Percentiles rank a stretch among this genome's conserved stretches.
Conservation (phyloP, 2,797 vertebrate genomes). For the Mus spretus region DNA sequence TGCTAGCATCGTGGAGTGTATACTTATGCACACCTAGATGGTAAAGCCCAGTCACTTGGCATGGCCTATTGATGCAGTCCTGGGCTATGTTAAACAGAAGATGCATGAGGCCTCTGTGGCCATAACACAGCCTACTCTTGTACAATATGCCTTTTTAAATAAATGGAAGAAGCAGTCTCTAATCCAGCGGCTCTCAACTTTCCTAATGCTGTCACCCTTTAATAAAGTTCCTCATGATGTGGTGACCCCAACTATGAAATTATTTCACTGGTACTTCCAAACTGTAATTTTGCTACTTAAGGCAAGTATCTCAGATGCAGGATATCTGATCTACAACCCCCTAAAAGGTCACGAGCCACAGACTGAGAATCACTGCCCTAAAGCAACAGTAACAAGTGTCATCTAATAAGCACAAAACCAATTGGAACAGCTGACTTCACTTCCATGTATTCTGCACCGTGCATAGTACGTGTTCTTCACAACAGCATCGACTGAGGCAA, state of each 20-base stretch:
- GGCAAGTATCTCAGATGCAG: background rate
- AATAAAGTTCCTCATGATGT: background rate
- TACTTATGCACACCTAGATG: background rate
- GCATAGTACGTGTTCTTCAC: background rate
- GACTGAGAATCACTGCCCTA: background rate
- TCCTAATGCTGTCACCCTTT: background rate
- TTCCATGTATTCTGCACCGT: too few relatives aligned
- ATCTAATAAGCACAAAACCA: background rate
- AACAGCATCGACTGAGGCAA: too few relatives aligned
- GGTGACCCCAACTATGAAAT: background rate
- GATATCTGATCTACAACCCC: background rate
- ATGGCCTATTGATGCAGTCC: background rate
- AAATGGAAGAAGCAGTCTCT: background rate
- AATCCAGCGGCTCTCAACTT: background rate
- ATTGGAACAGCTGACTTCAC: background rate
- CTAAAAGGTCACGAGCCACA: background rate
- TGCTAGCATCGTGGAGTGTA: too few relatives aligned
- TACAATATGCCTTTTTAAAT: background rate
- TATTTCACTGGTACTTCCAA: background rate
- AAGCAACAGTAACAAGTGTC: background rate
- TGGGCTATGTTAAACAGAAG: too few relatives aligned
- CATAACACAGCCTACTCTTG: background rate
- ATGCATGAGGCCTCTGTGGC: background rate
- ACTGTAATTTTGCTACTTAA: background rate
- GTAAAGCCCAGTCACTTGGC: background rate